Evolutionary conservation across 2,113 vertebrate genomes (phyloP).

Genomic region (Anolis carolinensis): DNA sequence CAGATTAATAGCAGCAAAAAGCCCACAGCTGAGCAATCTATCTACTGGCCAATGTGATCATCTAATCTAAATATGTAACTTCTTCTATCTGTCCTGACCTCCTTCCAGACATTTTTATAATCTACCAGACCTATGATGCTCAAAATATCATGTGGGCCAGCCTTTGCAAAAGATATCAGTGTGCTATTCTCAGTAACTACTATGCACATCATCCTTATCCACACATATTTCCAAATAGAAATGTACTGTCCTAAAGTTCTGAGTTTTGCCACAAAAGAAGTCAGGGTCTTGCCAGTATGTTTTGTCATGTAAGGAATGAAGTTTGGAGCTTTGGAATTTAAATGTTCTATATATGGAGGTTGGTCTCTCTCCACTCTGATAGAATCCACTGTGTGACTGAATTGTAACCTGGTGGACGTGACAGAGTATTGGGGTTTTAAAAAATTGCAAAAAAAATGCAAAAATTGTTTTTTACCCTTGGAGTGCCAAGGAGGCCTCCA

Average conservation of each 20-base stretch:
- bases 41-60: slow-evolving; percentile 66
- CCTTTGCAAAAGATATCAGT: slow-evolving; percentile 27
- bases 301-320: background rate
- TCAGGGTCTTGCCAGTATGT: background rate
- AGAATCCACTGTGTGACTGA: background rate
- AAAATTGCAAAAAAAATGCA: too few relatives aligned
- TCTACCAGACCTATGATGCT: slow-evolving; percentile 16
- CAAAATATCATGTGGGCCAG: background rate
- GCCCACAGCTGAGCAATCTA: slow-evolving; percentile 43
- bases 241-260: background rate
- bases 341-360: slow-evolving; percentile 19
- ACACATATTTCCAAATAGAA: background rate
- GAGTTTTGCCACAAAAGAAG: slow-evolving; percentile 7
- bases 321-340: background rate
- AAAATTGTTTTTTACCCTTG: too few relatives aligned
- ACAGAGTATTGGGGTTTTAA: too few relatives aligned
- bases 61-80: slow-evolving; percentile 52
- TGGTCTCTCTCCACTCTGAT: slow-evolving; percentile 18
- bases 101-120: background rate
- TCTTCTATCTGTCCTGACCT: slow-evolving; percentile 17
- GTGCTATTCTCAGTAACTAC: background rate
- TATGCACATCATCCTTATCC: background rate
- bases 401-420: too few relatives aligned
- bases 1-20: slow-evolving; percentile 72
- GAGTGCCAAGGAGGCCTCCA: too few relatives aligned